A percentile compares a stretch with the other conserved stretches of the same genome.
Conservation (phyloP, 2,888 invertebrate species). For the Altica lythri region DNA sequence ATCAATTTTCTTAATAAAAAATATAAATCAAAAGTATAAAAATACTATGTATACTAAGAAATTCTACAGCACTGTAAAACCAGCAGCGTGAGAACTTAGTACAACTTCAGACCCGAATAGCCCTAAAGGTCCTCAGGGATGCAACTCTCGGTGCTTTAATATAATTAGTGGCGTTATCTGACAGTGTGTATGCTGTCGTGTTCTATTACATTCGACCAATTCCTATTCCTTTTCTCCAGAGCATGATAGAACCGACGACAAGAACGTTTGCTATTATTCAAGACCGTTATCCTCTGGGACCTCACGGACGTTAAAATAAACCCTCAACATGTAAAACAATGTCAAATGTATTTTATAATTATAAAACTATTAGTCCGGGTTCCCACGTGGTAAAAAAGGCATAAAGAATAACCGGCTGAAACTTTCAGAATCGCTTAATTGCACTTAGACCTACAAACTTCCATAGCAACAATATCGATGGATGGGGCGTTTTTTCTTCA, state of each 20-base stretch:
- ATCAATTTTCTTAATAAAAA: no score
- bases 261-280: conserved; percentile 12
- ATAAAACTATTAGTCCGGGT: no score
- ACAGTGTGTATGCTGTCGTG: conserved; percentile 25
- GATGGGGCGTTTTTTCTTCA: no score
- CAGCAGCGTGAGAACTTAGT: conserved; percentile 26
- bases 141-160: conserved; percentile 45
- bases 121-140: conserved; percentile 38
- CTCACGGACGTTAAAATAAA: conserved; percentile 12
- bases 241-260: conserved; percentile 16
- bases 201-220: conserved; percentile 21
- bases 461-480: no score
- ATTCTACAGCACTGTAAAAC: no score
- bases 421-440: no score
- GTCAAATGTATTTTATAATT: conserved; percentile 1
- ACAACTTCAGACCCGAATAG: conserved; percentile 11
- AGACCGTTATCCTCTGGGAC: conserved; percentile 8
- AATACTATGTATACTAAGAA: no score
- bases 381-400: no score
- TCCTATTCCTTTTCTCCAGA: conserved; percentile 12
- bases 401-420: no score
- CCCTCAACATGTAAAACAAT: conserved; percentile 8
- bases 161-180: conserved; percentile 40
- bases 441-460: no score
- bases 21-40: no score